Conservation (phyloP, 2,797 vertebrate genomes). For the Chromis chromis region DNA sequence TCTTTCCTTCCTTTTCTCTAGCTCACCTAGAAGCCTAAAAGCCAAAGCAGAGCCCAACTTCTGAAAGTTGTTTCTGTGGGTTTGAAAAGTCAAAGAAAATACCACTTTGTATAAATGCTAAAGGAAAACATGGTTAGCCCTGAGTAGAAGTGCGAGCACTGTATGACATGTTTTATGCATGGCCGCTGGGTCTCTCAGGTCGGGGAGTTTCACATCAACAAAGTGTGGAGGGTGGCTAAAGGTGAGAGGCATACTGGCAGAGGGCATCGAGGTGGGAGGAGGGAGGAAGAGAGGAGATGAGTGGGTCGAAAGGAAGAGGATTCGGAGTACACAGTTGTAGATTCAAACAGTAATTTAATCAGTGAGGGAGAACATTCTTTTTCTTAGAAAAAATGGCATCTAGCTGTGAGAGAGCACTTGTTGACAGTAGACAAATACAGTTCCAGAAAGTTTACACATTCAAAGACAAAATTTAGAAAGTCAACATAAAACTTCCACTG, state of each 20-base stretch:
- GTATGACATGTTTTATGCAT: slow-evolving; percentile 81
- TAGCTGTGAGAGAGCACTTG: background rate
- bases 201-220: slow-evolving; percentile 76
- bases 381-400: slow-evolving; percentile 8
- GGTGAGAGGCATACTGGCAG: slow-evolving; percentile 64
- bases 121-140: slow-evolving; percentile 68
- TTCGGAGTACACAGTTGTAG: slow-evolving; percentile 46
- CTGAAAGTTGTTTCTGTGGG: slow-evolving; percentile 61
- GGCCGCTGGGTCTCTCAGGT: slow-evolving; percentile 70
- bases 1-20: slow-evolving; percentile 33
- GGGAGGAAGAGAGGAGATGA: slow-evolving; percentile 18
- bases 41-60: slow-evolving; percentile 61
- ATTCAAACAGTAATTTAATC: slow-evolving; percentile 38
- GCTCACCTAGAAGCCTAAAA: slow-evolving; percentile 53
- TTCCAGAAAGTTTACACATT: background rate
- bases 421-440: background rate
- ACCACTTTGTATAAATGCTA: slow-evolving; percentile 77
- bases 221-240: slow-evolving; percentile 69
- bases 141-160: slow-evolving; percentile 51
- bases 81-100: slow-evolving; percentile 73
- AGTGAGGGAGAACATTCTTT: slow-evolving; percentile 2
- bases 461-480: background rate
- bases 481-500: background rate
- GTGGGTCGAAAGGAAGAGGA: slow-evolving; percentile 30
- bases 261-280: slow-evolving; percentile 46